Evolutionary conservation across 2,888 invertebrate genomes (phyloP).

Genomic region (Scelioninae gen. 2): DNA sequence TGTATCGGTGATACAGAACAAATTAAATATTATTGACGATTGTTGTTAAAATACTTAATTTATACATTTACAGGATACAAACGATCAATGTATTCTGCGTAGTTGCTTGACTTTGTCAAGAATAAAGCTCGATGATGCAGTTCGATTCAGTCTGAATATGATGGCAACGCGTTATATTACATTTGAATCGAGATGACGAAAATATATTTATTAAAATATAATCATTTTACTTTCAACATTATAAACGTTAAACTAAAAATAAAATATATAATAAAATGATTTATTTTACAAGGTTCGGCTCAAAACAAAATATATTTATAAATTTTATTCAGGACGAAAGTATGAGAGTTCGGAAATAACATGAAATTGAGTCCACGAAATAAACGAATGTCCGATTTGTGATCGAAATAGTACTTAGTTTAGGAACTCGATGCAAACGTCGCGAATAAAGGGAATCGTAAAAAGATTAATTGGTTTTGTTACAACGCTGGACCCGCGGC

Average conservation of each 20-base stretch:
- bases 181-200: background rate
- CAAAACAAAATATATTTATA: too few species aligned
- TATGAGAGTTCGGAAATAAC: too few species aligned
- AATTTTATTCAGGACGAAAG: too few species aligned
- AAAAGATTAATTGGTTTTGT: slow-evolving; percentile 51
- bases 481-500: slow-evolving; percentile 77
- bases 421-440: slow-evolving; percentile 61
- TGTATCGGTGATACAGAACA: slow-evolving; percentile 3
- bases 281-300: too few species aligned
- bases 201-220: background rate
- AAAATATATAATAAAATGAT: too few species aligned
- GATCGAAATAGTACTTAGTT: slow-evolving; percentile 25
- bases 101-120: slow-evolving; percentile 6
- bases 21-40: background rate
- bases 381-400: slow-evolving; percentile 3
- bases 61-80: background rate
- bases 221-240: background rate
- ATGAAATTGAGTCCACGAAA: slow-evolving; percentile 10
- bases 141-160: slow-evolving; percentile 23
- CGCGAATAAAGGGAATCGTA: slow-evolving; percentile 28
- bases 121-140: slow-evolving; percentile 21
- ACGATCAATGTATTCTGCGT: background rate
- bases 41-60: background rate
- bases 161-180: background rate
- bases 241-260: background rate